phyloP scores from a whole-genome alignment of 2,797 vertebrate genomes.

The Ceryle rudis region DNA sequence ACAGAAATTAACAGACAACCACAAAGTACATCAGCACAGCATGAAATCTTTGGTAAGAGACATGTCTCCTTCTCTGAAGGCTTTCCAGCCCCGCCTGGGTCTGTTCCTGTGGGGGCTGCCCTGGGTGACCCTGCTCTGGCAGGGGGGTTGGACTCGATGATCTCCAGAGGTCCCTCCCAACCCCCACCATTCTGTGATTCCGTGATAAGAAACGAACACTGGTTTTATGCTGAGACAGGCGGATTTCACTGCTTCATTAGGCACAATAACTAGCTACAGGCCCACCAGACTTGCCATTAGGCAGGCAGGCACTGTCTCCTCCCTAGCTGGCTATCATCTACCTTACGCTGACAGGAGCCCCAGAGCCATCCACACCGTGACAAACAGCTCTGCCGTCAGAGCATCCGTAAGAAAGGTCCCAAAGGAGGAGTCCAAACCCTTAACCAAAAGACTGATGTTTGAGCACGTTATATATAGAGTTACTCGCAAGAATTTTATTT shows the following conservation, averaged over 20 bases:
- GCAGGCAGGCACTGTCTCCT: not conserved
- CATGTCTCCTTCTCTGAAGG: no score
- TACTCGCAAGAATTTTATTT: not conserved
- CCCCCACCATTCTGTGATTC: no score
- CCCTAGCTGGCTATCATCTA: not conserved
- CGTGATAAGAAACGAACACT: not conserved
- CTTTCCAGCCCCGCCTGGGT: no score
- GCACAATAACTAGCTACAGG: not conserved
- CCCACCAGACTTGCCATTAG: not conserved
- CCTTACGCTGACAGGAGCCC: fast-evolving
- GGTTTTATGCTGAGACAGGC: not conserved
- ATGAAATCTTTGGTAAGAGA: not conserved
- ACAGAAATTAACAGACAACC: not conserved
- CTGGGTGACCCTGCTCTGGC: no score
- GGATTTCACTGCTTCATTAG: not conserved
- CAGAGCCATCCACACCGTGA: not conserved
- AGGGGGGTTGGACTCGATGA: no score
- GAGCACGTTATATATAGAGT: not conserved
- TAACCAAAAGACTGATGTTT: not conserved
- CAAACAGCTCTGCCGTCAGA: not conserved
- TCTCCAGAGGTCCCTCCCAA: no score
- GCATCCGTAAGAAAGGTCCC: not conserved
- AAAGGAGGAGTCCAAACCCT: not conserved
- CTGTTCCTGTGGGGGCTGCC: no score
- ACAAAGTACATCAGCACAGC: not conserved